Percentiles rank a stretch among this genome's conserved stretches.
Conservation (phyloP, 2,113 vertebrate species). For the Gambusia affinis region DNA sequence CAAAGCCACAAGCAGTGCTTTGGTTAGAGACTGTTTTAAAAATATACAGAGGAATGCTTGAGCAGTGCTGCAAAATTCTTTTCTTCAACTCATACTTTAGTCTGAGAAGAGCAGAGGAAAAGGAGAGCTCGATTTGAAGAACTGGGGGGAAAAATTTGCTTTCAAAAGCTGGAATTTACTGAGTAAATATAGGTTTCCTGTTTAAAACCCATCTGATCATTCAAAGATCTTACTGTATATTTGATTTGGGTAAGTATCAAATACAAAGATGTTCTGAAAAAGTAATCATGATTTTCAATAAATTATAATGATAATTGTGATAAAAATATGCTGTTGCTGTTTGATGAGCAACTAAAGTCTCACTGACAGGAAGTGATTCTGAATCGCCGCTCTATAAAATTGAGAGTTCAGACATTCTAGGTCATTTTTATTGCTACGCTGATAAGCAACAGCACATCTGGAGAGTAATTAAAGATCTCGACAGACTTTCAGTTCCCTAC, state of each 20-base stretch:
- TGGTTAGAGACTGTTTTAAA: conserved; percentile 63
- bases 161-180: conserved; percentile 69
- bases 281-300: conserved; percentile 1
- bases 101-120: conserved; percentile 37
- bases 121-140: conserved; percentile 43
- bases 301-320: neutral
- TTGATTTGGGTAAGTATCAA: conserved; percentile 30
- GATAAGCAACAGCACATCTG: neutral
- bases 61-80: conserved; percentile 73
- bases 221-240: conserved; percentile 34
- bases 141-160: conserved; percentile 30
- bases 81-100: conserved; percentile 55
- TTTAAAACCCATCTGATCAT: conserved; percentile 50
- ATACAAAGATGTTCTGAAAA: neutral
- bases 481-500: neutral
- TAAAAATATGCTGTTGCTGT: neutral
- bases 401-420: neutral
- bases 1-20: conserved; percentile 58
- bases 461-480: neutral
- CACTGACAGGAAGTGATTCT: neutral
- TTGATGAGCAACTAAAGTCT: conserved; percentile 13
- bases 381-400: neutral
- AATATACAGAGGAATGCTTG: conserved; percentile 78
- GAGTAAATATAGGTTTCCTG: conserved; percentile 76
- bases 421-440: neutral